Percentiles rank a stretch among this genome's conserved stretches.
Conservation (phyloP, 2,888 invertebrate genomes). For the Cosmorhoe ocellata region DNA sequence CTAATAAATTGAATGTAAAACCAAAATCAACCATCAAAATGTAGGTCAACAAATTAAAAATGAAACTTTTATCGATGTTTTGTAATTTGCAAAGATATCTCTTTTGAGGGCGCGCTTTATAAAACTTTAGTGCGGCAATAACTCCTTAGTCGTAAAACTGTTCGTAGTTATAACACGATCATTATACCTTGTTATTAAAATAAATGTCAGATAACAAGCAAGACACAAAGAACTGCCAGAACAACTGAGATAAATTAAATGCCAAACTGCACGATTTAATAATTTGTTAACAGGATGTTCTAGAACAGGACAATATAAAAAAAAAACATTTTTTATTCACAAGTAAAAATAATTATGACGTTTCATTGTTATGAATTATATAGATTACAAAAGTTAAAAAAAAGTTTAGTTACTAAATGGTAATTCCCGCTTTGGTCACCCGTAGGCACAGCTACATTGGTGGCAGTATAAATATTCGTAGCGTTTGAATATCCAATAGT, state of each 20-base stretch:
- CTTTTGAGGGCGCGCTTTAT: slow-evolving; percentile 31
- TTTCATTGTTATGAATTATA: too few relatives aligned
- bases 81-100: slow-evolving; percentile 28
- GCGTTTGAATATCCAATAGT: too few relatives aligned
- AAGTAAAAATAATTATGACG: too few relatives aligned
- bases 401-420: too few relatives aligned
- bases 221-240: slow-evolving; percentile 41
- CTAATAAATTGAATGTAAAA: too few relatives aligned
- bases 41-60: slow-evolving; percentile 32
- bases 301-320: too few relatives aligned
- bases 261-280: slow-evolving; percentile 26
- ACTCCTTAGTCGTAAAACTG: slow-evolving; percentile 41
- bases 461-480: too few relatives aligned
- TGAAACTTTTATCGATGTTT: slow-evolving; percentile 30
- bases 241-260: slow-evolving; percentile 28
- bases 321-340: too few relatives aligned
- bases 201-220: slow-evolving; percentile 49
- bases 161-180: slow-evolving; percentile 40
- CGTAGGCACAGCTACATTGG: too few relatives aligned
- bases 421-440: too few relatives aligned
- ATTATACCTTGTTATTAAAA: slow-evolving; percentile 47
- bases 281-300: slow-evolving; percentile 6
- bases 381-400: too few relatives aligned
- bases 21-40: slow-evolving; percentile 4
- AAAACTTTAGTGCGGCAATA: slow-evolving; percentile 42